Evolutionary conservation across 2,113 vertebrate genomes (phyloP).

Genomic region (Kryptolebias marmoratus): DNA sequence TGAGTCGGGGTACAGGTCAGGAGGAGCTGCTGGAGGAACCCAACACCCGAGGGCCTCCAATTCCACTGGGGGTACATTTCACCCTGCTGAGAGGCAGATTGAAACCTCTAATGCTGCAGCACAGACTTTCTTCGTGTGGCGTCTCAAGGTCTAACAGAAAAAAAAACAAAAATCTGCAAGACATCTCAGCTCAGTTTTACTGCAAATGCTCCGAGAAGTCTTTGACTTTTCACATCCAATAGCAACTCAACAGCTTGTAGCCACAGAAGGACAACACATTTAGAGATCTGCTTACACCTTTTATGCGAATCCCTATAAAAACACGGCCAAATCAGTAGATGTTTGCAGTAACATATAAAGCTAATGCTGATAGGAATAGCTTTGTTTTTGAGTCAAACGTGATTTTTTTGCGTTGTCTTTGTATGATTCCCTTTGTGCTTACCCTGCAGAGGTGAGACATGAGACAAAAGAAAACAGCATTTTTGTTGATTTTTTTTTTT

Average conservation of each 20-base stretch:
- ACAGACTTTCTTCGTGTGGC: conserved; percentile 54
- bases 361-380: not conserved
- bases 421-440: conserved; percentile 39
- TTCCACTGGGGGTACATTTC: conserved; percentile 61
- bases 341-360: conserved; percentile 4
- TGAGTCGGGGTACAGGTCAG: conserved; percentile 57
- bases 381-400: conserved; percentile 37
- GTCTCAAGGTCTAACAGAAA: conserved; percentile 54
- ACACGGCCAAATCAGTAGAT: not conserved
- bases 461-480: conserved; percentile 49
- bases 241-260: conserved; percentile 16
- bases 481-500: conserved; percentile 51
- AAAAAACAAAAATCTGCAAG: conserved; percentile 27
- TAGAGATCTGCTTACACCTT: not conserved
- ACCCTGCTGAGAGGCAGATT: conserved; percentile 69
- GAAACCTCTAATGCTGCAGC: conserved; percentile 69
- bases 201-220: conserved; percentile 42
- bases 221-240: conserved; percentile 21
- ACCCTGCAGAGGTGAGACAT: conserved; percentile 45
- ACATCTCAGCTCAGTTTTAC: conserved; percentile 71
- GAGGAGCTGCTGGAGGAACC: conserved; percentile 58
- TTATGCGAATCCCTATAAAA: conserved; percentile 9
- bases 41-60: conserved; percentile 48
- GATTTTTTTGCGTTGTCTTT: conserved; percentile 35
- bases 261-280: conserved; percentile 17